Conservation (phyloP, 2,113 vertebrate species). For the Otocyon megalotis region DNA sequence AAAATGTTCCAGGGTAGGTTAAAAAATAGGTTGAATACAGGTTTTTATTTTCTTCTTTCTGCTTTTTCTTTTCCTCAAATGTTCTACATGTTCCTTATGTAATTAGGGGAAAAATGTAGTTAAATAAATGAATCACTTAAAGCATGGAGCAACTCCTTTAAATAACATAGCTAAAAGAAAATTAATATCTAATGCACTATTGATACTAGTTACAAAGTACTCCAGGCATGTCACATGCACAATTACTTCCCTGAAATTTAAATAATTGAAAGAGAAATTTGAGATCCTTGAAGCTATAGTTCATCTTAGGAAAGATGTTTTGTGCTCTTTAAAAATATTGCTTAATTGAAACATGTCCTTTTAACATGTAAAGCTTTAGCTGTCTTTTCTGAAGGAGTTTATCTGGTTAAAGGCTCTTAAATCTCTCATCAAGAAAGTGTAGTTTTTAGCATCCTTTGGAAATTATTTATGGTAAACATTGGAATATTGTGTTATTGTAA, state of each 20-base stretch:
- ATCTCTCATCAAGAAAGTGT: background rate
- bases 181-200: background rate
- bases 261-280: constrained; percentile 8
- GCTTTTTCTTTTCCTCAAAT: constrained; percentile 41
- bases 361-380: background rate
- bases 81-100: constrained; percentile 32
- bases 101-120: background rate
- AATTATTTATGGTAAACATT: constrained; percentile 2
- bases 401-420: background rate
- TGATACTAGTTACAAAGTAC: constrained; percentile 2
- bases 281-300: background rate
- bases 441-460: background rate
- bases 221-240: background rate
- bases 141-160: background rate
- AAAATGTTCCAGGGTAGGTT: background rate
- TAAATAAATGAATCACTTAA: constrained; percentile 7
- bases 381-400: constrained; percentile 9
- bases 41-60: constrained; percentile 39
- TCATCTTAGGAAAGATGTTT: background rate
- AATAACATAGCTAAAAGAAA: constrained; percentile 28
- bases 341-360: background rate
- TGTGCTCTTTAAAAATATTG: constrained; percentile 2
- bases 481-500: background rate
- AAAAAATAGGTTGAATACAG: background rate
- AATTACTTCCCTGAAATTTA: background rate